These are phyloP conservation scores for Eilema depressum DNA, from an alignment of 2,888 invertebrate genomes.

Conservation along the genomic window DNA sequence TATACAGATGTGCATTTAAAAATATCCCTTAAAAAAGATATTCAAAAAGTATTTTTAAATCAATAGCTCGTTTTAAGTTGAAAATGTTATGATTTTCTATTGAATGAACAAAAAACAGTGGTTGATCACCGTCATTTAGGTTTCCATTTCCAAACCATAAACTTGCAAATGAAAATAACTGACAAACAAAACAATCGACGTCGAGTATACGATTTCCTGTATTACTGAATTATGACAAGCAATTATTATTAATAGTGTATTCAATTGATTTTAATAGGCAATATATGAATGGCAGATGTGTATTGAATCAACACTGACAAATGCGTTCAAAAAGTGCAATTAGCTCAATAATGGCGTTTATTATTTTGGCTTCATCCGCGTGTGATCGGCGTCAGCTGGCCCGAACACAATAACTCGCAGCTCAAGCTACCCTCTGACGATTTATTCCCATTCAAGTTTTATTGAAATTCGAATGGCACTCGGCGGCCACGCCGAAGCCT, in stretches of 20 bases:
- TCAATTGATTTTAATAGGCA: conserved; percentile 55
- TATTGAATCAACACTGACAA: conserved; percentile 47
- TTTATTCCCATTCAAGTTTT: conserved; percentile 79
- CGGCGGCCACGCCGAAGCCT: conserved; percentile 46
- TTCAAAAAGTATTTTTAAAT: not conserved
- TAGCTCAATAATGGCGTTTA: conserved; percentile 53
- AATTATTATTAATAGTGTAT: conserved; percentile 50
- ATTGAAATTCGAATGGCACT: conserved; percentile 77
- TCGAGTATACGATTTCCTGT: conserved; percentile 26
- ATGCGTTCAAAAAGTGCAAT: conserved; percentile 49
- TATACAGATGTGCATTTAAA: no score
- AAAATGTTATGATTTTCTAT: not conserved
- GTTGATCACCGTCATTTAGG: not conserved
- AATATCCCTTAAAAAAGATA: no score
- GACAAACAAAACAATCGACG: conserved; percentile 17
- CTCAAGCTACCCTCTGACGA: conserved; percentile 58
- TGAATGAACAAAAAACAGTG: not conserved
- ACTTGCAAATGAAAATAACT: conserved; percentile 18
- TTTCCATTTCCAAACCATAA: not conserved
- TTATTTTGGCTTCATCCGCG: conserved; percentile 45
- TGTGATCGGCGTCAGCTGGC: conserved; percentile 64
- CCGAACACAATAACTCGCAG: conserved; percentile 62
- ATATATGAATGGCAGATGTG: conserved; percentile 54
- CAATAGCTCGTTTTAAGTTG: not conserved
- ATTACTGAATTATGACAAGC: conserved; percentile 45